Evolutionary conservation across 2,888 invertebrate species (phyloP).

Genomic region (Sinopyrophorus schimmeli): DNA sequence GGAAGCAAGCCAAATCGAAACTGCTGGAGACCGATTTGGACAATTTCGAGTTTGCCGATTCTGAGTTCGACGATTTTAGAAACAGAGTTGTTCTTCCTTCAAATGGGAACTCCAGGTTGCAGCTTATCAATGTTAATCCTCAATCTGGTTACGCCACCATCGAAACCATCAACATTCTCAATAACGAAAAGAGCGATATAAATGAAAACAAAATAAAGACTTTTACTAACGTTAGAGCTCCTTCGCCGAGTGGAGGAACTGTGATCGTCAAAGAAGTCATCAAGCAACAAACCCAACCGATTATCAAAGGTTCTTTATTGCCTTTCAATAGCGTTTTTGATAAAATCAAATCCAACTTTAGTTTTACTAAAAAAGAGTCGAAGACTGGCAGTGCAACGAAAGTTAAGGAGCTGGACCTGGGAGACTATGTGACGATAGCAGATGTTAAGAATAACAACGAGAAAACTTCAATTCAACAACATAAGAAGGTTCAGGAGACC

Average conservation of each 20-base stretch:
- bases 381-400: too few species aligned
- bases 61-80: conserved; percentile 25
- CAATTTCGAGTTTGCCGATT: conserved; percentile 39
- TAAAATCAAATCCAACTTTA: conserved; percentile 61
- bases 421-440: conserved; percentile 85
- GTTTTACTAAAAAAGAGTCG: conserved; percentile 52
- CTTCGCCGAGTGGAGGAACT: conserved; percentile 52
- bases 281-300: conserved; percentile 43
- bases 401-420: conserved; percentile 59
- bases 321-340: conserved; percentile 76
- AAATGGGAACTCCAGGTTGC: conserved; percentile 39
- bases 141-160: conserved; percentile 52
- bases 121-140: conserved; percentile 50
- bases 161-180: conserved; percentile 42
- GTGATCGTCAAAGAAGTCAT: conserved; percentile 43
- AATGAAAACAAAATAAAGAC: conserved; percentile 22
- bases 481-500: conserved; percentile 63
- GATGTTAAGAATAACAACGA: conserved; percentile 81
- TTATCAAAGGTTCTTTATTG: conserved; percentile 57
- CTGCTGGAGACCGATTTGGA: conserved; percentile 41
- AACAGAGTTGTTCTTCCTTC: conserved; percentile 11
- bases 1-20: too few species aligned
- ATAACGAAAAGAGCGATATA: conserved; percentile 6
- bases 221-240: conserved; percentile 42
- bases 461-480: conserved; percentile 52